Evolutionary conservation across 2,888 invertebrate genomes (phyloP).

Genomic region (Drosophila meridiana): DNA sequence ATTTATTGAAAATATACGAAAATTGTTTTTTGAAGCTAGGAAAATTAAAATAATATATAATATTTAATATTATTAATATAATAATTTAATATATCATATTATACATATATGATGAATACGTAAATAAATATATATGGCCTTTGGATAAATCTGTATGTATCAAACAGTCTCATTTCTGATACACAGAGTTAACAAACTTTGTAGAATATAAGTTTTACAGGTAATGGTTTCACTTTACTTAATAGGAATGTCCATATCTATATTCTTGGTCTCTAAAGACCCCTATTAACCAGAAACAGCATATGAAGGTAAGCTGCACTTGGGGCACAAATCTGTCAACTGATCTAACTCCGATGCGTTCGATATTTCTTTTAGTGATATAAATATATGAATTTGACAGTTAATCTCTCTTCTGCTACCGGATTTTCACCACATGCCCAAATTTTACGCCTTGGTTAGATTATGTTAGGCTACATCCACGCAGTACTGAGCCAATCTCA

Average conservation of each 20-base stretch:
- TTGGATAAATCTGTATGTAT: neutral
- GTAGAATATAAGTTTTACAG: no score
- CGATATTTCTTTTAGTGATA: neutral
- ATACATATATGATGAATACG: no score
- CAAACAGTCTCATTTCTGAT: neutral
- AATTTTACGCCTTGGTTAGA: conserved; percentile 4
- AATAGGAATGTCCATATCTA: no score
- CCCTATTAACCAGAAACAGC: no score
- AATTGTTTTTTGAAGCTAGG: neutral
- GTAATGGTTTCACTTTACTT: no score
- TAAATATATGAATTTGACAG: neutral
- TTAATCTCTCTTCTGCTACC: neutral
- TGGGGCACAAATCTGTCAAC: no score
- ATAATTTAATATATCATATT: no score
- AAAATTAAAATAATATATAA: neutral
- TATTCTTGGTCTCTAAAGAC: no score
- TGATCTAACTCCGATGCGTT: neutral
- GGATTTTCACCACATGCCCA: neutral
- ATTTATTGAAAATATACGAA: conserved; percentile 3
- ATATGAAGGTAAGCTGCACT: no score
- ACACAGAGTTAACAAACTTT: no score
- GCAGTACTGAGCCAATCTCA: conserved; percentile 33
- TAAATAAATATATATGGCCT: neutral
- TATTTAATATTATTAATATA: no score
- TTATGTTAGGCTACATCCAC: conserved; percentile 10